Percentiles rank a stretch among this genome's conserved stretches.
These are phyloP conservation scores for Ostrea edulis DNA, from an alignment of 1,140 invertebrate species.

Conservation along the genomic window DNA sequence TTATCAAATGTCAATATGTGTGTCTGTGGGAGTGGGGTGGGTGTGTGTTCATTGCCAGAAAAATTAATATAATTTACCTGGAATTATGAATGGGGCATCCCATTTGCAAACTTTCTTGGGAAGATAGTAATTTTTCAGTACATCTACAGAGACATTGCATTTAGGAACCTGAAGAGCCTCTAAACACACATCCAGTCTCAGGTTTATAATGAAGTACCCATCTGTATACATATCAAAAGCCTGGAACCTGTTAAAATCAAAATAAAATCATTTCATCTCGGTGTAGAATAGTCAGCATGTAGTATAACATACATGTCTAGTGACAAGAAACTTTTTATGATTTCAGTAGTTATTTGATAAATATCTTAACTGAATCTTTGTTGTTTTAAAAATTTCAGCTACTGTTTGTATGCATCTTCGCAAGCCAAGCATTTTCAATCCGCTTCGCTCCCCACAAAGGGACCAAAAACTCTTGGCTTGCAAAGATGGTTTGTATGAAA, in stretches of 20 bases:
- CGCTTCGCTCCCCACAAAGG: no score
- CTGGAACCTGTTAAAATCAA: not conserved
- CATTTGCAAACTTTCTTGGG: constrained; percentile 55
- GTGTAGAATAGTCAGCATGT: not conserved
- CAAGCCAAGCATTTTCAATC: no score
- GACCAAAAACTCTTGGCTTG: no score
- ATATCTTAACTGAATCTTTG: no score
- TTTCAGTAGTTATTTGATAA: no score
- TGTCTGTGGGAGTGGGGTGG: no score
- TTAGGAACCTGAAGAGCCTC: constrained; percentile 32
- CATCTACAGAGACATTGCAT: constrained; percentile 13
- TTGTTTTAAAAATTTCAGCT: no score
- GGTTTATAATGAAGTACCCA: constrained; percentile 41
- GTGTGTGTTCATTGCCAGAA: not conserved
- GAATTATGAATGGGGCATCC: constrained; percentile 44
- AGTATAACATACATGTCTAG: not conserved
- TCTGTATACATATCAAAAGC: constrained; percentile 25
- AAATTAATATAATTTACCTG: constrained; percentile 45
- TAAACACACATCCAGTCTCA: constrained; percentile 52
- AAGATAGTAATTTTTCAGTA: constrained; percentile 48
- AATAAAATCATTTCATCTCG: not conserved
- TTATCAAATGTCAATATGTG: no score
- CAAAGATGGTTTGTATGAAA: no score
- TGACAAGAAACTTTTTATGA: no score
- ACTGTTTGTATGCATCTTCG: no score